Evolutionary conservation across 2,888 invertebrate species (phyloP).

Genomic region (Lithophane socia): DNA sequence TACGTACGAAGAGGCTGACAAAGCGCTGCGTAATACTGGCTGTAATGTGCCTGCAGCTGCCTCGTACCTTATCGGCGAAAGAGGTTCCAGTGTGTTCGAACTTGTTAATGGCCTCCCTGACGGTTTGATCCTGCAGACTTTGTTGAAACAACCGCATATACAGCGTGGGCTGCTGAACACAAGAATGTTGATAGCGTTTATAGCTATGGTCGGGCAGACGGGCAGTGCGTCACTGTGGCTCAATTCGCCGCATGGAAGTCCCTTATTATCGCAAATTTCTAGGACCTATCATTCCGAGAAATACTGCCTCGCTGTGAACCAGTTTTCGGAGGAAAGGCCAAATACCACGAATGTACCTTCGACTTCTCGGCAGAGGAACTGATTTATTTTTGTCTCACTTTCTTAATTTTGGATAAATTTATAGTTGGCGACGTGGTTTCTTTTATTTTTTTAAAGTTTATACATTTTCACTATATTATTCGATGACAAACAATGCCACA

Average conservation of each 20-base stretch:
- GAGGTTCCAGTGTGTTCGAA: conserved; percentile 86
- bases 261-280: conserved; percentile 85
- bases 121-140: conserved; percentile 81
- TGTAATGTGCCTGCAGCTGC: conserved; percentile 87
- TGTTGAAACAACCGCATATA: conserved; percentile 86
- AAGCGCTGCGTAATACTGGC: conserved; percentile 81
- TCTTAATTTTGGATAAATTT: conserved; percentile 38
- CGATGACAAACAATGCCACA: neutral
- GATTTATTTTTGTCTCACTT: conserved; percentile 13
- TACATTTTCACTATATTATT: neutral
- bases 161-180: conserved; percentile 86
- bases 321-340: conserved; percentile 80
- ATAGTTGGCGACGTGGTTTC: neutral
- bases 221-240: conserved; percentile 86
- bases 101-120: conserved; percentile 84
- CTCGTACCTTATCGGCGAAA: conserved; percentile 84
- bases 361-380: conserved; percentile 80
- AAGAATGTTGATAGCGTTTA: conserved; percentile 86
- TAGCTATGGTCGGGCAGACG: conserved; percentile 86
- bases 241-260: conserved; percentile 87
- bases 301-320: conserved; percentile 87
- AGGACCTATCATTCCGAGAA: conserved; percentile 88
- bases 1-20: conserved; percentile 78
- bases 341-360: conserved; percentile 74
- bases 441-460: neutral